Evolutionary conservation across 2,113 vertebrate species (phyloP), one percentile per base, ranked within the genome.

Genomic region (Melanotaenia duboulayi): DNA sequence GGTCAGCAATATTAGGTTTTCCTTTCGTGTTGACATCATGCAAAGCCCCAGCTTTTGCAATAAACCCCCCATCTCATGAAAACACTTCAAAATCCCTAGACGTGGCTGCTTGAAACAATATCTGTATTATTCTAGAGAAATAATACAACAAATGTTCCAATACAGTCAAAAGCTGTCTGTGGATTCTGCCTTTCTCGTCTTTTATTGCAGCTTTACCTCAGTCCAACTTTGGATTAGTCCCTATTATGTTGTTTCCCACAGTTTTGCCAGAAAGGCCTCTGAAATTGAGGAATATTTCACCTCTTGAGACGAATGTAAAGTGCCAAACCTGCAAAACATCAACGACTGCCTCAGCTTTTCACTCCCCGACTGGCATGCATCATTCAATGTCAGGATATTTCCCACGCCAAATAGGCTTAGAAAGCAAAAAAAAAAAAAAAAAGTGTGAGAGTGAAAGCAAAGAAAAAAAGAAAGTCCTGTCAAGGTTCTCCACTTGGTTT

Each of bases 381-480:
- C 85, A 67, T 64, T 86, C 83, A 80, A 19, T 11, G 82, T 71
- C 84, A 40, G 81, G 62, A 59, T 37, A 52, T 76, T 91, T 90
- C 90, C 88, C 90, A 89, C 87, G 76, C 75, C 81, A 56, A 74
- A 57, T 12, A 46, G 58, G 63, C 82, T 69, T 14, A 67, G 72
- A 75, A 46, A 37, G 42, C 52, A 79, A 55, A 48, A 65, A 42
- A 59, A 0, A 48, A 39, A 44, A 57, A 52, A 55, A 58, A 79
- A 73, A 39, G 37, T 39, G 5, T 39, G 40, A 14, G 44, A 19
- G 44, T n/a, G 17, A 5, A 25, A 11, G 35, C 28, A 24, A 40
- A 64, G 49, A 65, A 63, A 82, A 76, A 63, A 76, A 78, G 49
- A 89, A 87, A 87, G 86, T 87, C 84, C 78, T 83, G 85, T 91